Percentiles rank a stretch among this genome's conserved stretches.
These are phyloP conservation scores for Xiphydria camelus DNA, from an alignment of 2,888 invertebrate species.

Conservation along the genomic window DNA sequence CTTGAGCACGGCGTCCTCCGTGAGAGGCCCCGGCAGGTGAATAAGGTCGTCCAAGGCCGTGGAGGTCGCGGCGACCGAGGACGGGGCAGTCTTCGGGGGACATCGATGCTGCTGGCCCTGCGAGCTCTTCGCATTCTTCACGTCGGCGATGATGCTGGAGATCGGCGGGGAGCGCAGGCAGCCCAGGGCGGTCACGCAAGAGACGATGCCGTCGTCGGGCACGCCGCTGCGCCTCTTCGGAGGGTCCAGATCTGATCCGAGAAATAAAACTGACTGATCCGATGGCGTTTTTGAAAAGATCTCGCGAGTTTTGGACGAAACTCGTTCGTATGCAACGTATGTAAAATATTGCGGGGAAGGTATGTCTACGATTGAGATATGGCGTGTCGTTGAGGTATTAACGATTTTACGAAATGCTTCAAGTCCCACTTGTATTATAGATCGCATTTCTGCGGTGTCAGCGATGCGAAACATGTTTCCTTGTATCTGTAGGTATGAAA, in stretches of 20 bases:
- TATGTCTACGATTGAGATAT: neutral
- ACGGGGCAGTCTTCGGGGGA: conserved; percentile 32
- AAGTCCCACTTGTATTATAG: too few relatives aligned
- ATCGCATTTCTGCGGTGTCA: too few relatives aligned
- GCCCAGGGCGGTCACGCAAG: conserved; percentile 52
- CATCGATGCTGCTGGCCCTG: conserved; percentile 42
- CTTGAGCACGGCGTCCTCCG: conserved; percentile 91
- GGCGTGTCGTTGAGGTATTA: too few relatives aligned
- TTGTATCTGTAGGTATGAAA: too few relatives aligned
- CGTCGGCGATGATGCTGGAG: conserved; percentile 51
- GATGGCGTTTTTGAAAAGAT: too few relatives aligned
- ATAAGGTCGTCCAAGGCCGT: conserved; percentile 85
- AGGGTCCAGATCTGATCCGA: conserved; percentile 43
- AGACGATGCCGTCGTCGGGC: conserved; percentile 51
- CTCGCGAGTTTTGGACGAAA: too few relatives aligned
- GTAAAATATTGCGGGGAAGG: neutral
- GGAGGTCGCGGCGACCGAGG: conserved; percentile 39
- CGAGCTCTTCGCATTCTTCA: conserved; percentile 48
- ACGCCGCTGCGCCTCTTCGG: conserved; percentile 46
- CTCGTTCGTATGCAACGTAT: too few relatives aligned
- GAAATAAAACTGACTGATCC: too few relatives aligned
- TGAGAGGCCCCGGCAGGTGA: conserved; percentile 88
- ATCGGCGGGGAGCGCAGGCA: conserved; percentile 48
- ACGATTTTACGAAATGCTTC: too few relatives aligned
- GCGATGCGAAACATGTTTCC: too few relatives aligned